A percentile compares a stretch with the other conserved stretches of the same genome.
phyloP scores from a whole-genome alignment of 1,140 invertebrate species.

The Colletes gigas region DNA sequence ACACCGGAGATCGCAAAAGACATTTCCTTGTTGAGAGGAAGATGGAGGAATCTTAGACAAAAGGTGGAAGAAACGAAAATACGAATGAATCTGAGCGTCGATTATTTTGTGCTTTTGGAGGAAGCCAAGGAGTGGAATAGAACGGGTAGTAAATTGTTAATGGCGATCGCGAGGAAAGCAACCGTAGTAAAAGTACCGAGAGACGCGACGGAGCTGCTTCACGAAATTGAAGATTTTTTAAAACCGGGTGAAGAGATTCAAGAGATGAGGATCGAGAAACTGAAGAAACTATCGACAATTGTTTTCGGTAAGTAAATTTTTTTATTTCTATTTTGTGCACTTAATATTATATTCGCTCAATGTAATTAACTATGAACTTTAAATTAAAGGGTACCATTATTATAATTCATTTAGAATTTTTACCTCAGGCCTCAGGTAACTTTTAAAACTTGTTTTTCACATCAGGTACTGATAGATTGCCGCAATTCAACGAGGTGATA shows the following conservation, averaged over 20 bases:
- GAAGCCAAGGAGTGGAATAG: conserved; percentile 88
- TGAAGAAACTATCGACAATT: conserved; percentile 84
- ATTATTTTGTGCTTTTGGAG: conserved; percentile 83
- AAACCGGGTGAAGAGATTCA: conserved; percentile 86
- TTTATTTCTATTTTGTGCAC: too few species aligned
- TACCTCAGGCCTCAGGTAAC: too few species aligned
- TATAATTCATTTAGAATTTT: too few species aligned
- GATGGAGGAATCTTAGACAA: conserved; percentile 88
- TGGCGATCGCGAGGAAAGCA: conserved; percentile 86
- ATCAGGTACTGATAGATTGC: conserved; percentile 79
- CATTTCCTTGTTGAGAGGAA: conserved; percentile 85
- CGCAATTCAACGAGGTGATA: conserved; percentile 83
- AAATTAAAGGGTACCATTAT: too few species aligned
- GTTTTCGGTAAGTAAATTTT: conserved; percentile 83
- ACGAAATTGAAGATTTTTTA: conserved; percentile 86
- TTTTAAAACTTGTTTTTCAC: conserved; percentile 5
- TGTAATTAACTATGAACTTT: too few species aligned
- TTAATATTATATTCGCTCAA: too few species aligned
- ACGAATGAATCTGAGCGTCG: conserved; percentile 81
- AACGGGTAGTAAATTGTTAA: conserved; percentile 87
- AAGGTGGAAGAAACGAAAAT: conserved; percentile 86
- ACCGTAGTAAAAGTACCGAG: conserved; percentile 84
- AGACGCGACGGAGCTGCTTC: conserved; percentile 83
- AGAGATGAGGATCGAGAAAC: conserved; percentile 85
- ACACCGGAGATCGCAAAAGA: conserved; percentile 84